These are phyloP conservation scores for Etheostoma cragini DNA, from an alignment of 2,113 vertebrate species.

Conservation along the genomic window DNA sequence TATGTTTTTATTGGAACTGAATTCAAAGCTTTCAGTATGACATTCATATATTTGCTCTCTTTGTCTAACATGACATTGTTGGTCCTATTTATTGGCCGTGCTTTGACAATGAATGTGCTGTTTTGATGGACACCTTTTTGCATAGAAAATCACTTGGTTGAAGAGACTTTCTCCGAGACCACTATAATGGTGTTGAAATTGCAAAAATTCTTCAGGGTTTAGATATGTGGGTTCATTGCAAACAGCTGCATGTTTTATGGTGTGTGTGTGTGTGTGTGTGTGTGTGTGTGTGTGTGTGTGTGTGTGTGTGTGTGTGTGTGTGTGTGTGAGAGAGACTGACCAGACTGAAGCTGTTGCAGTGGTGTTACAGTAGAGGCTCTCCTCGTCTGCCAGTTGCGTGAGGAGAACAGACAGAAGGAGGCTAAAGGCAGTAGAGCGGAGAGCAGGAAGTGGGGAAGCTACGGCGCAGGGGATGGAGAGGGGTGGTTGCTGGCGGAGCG, in stretches of 20 bases:
- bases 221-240: constrained; percentile 1
- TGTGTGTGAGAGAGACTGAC: constrained; percentile 46
- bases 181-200: constrained; percentile 3
- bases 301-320: constrained; percentile 13
- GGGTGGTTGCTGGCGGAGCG: constrained; percentile 26
- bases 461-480: constrained; percentile 36
- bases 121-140: constrained; percentile 21
- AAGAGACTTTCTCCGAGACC: constrained; percentile 26
- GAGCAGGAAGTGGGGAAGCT: constrained; percentile 47
- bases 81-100: neutral
- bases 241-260: constrained; percentile 21
- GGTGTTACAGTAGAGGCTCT: constrained; percentile 44
- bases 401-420: constrained; percentile 76
- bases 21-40: neutral
- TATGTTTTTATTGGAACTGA: neutral
- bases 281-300: constrained; percentile 3
- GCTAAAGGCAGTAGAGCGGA: constrained; percentile 65
- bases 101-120: neutral
- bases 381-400: constrained; percentile 45
- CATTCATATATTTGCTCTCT: neutral
- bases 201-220: constrained; percentile 14
- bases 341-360: constrained; percentile 44
- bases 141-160: constrained; percentile 13
- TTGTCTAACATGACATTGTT: neutral
- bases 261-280: constrained; percentile 14